phyloP scores from a whole-genome alignment of 2,113 vertebrate species.

The Cephalopterus ornatus region DNA sequence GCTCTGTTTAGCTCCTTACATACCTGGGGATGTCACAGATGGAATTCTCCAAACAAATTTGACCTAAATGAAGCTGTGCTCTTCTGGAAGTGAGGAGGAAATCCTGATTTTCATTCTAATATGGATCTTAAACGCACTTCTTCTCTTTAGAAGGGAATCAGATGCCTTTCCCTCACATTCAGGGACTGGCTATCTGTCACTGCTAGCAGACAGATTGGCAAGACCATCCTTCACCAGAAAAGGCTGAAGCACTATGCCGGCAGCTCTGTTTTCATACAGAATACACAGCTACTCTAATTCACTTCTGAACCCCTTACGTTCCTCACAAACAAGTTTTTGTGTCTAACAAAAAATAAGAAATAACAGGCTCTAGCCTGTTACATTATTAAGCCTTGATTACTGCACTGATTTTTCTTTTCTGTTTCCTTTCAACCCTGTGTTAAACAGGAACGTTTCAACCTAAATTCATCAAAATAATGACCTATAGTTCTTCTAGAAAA shows the following conservation, averaged over 20 bases:
- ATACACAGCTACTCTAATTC: neutral
- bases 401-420: neutral
- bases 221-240: neutral
- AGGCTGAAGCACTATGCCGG: neutral
- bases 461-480: slow-evolving; percentile 14
- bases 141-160: neutral
- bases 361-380: neutral
- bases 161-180: neutral
- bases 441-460: neutral
- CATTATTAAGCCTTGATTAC: neutral
- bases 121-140: neutral
- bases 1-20: neutral
- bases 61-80: neutral
- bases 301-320: neutral
- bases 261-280: neutral
- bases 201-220: neutral
- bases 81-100: neutral
- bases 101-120: neutral
- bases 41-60: neutral
- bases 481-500: neutral
- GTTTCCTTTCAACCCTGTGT: neutral
- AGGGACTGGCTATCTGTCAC: neutral
- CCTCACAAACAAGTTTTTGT: neutral
- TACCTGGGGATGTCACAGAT: neutral
- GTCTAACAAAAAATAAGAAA: neutral